Evolutionary conservation across 2,113 vertebrate genomes (phyloP).

Genomic region (Tympanuchus pallidicinctus): DNA sequence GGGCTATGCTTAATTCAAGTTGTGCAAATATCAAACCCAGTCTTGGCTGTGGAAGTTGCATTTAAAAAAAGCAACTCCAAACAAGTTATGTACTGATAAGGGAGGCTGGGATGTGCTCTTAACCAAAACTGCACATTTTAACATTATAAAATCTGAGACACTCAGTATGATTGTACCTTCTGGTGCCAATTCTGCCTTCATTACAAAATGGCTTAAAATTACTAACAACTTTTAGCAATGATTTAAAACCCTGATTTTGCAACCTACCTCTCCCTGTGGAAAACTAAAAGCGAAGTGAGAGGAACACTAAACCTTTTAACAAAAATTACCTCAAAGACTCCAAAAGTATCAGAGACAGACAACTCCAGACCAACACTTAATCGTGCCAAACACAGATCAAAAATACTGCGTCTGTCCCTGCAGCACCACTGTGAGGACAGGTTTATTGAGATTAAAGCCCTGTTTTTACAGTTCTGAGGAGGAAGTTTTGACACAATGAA

Average conservation of each 20-base stretch:
- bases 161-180: neutral
- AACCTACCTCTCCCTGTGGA: neutral
- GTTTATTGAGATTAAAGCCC: neutral
- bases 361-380: neutral
- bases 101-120: neutral
- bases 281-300: conserved; percentile 19
- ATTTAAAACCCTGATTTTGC: neutral
- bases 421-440: neutral
- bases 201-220: neutral
- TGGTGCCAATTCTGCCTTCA: neutral
- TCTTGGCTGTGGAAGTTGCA: neutral
- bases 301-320: neutral
- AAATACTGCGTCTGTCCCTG: neutral
- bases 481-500: neutral
- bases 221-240: neutral
- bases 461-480: neutral
- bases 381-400: neutral
- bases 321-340: neutral
- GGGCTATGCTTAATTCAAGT: neutral
- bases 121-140: neutral
- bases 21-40: neutral
- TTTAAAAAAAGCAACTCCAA: neutral
- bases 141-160: neutral
- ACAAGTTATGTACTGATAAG: neutral
- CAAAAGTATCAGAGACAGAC: neutral